Conservation (phyloP, 2,888 invertebrate species). For the Xanthia icteritia region DNA sequence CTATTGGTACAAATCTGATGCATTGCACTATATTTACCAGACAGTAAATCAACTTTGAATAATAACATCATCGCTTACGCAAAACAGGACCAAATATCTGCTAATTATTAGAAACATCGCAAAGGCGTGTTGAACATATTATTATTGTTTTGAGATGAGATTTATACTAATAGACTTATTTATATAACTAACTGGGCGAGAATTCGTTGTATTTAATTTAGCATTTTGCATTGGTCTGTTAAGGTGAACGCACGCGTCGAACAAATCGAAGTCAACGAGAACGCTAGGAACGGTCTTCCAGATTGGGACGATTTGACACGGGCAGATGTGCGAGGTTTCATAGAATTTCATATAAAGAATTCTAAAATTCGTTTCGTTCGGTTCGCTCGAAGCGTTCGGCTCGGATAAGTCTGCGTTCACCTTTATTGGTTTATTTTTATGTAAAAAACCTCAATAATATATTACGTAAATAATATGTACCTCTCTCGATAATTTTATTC, state of each 20-base stretch:
- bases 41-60: slow-evolving; percentile 12
- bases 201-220: slow-evolving; percentile 15
- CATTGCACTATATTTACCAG: neutral
- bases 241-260: no score
- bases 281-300: no score
- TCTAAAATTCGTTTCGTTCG: no score
- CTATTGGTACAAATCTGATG: neutral
- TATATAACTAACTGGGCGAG: neutral
- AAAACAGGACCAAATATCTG: slow-evolving; percentile 31
- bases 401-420: no score
- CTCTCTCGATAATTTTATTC: no score
- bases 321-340: no score
- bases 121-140: slow-evolving; percentile 45
- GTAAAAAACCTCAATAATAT: neutral
- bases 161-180: slow-evolving; percentile 24
- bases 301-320: no score
- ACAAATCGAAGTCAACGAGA: no score
- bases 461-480: no score
- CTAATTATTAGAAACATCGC: slow-evolving; percentile 42
- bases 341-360: no score
- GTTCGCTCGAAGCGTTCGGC: no score
- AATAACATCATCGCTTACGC: neutral
- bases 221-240: neutral
- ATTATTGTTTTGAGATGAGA: slow-evolving; percentile 26
- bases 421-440: neutral